phyloP scores from a whole-genome alignment of 2,113 vertebrate genomes.

The Vireo altiloquus region DNA sequence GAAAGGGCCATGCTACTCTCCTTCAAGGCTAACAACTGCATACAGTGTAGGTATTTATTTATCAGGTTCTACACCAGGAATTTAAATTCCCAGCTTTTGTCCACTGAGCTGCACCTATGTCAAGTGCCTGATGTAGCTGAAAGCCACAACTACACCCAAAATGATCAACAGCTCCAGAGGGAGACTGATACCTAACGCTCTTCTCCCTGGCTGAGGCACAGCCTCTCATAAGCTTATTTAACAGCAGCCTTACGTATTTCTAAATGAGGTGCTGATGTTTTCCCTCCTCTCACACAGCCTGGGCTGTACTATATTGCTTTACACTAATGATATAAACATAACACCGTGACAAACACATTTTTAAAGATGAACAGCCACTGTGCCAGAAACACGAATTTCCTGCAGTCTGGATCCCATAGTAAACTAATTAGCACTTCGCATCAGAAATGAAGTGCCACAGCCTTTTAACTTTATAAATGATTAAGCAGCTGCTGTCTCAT shows the following conservation, averaged over 20 bases:
- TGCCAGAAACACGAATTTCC: not conserved
- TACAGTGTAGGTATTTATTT: not conserved
- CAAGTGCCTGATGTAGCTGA: not conserved
- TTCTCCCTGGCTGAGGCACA: not conserved
- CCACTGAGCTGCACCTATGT: not conserved
- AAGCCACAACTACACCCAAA: not conserved
- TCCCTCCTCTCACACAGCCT: not conserved
- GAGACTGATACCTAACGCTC: not conserved
- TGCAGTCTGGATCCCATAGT: not conserved
- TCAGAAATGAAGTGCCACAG: not conserved
- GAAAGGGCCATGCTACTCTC: not conserved
- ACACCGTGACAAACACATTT: not conserved
- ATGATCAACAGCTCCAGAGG: not conserved
- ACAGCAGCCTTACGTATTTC: not conserved
- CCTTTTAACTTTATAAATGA: not conserved
- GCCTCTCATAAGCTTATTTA: not conserved
- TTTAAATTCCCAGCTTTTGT: not conserved
- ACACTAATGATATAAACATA: not conserved
- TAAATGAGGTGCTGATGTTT: not conserved
- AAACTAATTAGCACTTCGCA: conserved; percentile 40
- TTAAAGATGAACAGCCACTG: not conserved
- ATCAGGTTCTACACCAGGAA: not conserved
- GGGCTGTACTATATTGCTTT: not conserved
- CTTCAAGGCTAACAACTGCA: not conserved
- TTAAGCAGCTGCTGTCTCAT: conserved; percentile 11